Conservation (phyloP, 2,888 invertebrate species). For the Nomada ferruginata region DNA sequence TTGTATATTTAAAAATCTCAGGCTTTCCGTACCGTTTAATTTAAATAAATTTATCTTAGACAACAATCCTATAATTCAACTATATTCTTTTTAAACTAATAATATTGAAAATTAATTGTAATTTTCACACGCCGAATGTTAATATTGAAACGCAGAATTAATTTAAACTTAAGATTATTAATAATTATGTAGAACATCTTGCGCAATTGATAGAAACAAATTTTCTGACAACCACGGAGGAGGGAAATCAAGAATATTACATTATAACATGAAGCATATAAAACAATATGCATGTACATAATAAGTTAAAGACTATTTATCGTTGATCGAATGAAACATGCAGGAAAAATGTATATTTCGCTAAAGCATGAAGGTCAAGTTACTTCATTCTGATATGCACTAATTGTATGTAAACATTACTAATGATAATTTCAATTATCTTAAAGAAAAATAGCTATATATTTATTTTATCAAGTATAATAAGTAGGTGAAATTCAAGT, state of each 20-base stretch:
- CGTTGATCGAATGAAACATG: slow-evolving; percentile 20
- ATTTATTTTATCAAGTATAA: slow-evolving; percentile 22
- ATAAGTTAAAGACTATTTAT: background rate
- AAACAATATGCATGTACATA: slow-evolving; percentile 5
- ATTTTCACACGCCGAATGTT: background rate
- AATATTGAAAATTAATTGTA: background rate
- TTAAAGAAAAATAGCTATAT: slow-evolving; percentile 11
- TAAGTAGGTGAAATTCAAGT: slow-evolving; percentile 9
- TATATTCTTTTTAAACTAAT: background rate
- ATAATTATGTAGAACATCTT: background rate
- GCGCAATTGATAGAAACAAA: slow-evolving; percentile 8
- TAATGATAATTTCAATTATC: slow-evolving; percentile 3
- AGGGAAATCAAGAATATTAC: background rate
- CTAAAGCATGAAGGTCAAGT: slow-evolving; percentile 15
- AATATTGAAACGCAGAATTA: background rate
- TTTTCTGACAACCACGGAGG: background rate
- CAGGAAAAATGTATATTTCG: slow-evolving; percentile 19
- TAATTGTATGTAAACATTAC: slow-evolving; percentile 17
- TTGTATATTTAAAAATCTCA: slow-evolving; percentile 6
- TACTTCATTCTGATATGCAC: slow-evolving; percentile 27
- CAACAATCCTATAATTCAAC: background rate
- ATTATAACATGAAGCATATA: slow-evolving; percentile 2
- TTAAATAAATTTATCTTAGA: slow-evolving; percentile 16
- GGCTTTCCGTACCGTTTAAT: background rate
- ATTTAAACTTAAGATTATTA: slow-evolving; percentile 6